Base-by-base conservation (phyloP, 2,113 vertebrate genomes). In the Chamaea fasciata region DNA sequence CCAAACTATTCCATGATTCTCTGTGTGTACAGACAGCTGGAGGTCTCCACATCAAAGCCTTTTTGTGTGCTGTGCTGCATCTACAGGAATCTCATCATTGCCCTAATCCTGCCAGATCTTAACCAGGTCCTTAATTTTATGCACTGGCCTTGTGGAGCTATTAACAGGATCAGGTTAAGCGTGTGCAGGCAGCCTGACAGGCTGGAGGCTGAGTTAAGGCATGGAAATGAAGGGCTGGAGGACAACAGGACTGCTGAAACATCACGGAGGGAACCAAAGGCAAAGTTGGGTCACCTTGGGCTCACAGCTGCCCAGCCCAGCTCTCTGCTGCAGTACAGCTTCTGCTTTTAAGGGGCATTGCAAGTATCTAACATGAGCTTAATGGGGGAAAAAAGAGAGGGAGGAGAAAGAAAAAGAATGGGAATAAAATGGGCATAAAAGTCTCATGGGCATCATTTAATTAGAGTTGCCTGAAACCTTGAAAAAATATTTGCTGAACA, bases 401-500 rank as follows among this genome's bases (percentile, higher is more conserved):
- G 59, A 47, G 64, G 31, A 59, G 16, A 28, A 73, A 86, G 78
- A 62, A 80, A 87, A 94, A 78, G 92, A 71, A 35, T 3, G 2
- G 64, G 79, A 89, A 47, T 93, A 68, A 95, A 95, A 95, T 49
- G 76, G 89, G 88, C 73, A 27, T 42, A 31, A 11, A 31, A 33
- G 13, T 94, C 94, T 90, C 64, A 1, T 90, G 88, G 83, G 85
- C 73, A 80, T 81, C 71, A 70, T 90, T 96, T 95, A 94, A 96
- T 93, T 88, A 77, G 90, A 96, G 56, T 62, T 95, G 88, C 92
- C 68, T 83, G 85, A 94, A 96, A 93, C 76, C 90, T 90, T 92
- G 93, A 94, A 94, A 95, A 96, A 95, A 86, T 95, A 96, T 96
- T 96, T 96, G 93, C 93, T 86, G 95, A 93, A 81, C 88, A 90